Evolutionary conservation across 2,888 invertebrate species (phyloP).

Genomic region (Pegoplata infirma): DNA sequence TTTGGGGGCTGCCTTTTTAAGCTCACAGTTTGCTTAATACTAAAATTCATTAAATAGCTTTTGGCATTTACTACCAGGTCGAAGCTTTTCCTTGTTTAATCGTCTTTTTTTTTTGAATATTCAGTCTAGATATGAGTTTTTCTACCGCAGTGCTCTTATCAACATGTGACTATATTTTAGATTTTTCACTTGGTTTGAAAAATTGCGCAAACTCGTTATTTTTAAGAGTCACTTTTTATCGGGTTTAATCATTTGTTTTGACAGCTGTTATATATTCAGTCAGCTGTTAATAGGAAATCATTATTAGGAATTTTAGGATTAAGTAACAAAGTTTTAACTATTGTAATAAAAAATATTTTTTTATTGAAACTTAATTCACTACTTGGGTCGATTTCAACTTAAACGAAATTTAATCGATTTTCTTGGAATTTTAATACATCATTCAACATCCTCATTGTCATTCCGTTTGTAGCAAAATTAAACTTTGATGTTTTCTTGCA

Average conservation of each 20-base stretch:
- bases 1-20: conserved; percentile 63
- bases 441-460: too few species aligned
- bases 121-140: conserved; percentile 1
- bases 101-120: background rate
- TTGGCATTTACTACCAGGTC: conserved; percentile 58
- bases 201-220: conserved; percentile 37
- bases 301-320: too few species aligned
- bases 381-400: too few species aligned
- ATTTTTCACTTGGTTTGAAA: too few species aligned
- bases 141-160: conserved; percentile 57
- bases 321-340: too few species aligned
- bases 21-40: conserved; percentile 71
- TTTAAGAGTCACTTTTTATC: background rate
- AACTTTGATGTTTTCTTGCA: too few species aligned
- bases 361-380: too few species aligned
- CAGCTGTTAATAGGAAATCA: conserved; percentile 37
- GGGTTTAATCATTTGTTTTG: conserved; percentile 17
- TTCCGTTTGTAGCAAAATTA: too few species aligned
- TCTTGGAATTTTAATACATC: too few species aligned
- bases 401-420: too few species aligned
- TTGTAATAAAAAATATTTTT: too few species aligned
- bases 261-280: conserved; percentile 42
- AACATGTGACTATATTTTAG: conserved; percentile 57
- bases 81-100: too few species aligned
- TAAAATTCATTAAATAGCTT: conserved; percentile 61